Evolutionary conservation across 1,140 invertebrate genomes (phyloP).

Genomic region (Heliconius hermathena): DNA sequence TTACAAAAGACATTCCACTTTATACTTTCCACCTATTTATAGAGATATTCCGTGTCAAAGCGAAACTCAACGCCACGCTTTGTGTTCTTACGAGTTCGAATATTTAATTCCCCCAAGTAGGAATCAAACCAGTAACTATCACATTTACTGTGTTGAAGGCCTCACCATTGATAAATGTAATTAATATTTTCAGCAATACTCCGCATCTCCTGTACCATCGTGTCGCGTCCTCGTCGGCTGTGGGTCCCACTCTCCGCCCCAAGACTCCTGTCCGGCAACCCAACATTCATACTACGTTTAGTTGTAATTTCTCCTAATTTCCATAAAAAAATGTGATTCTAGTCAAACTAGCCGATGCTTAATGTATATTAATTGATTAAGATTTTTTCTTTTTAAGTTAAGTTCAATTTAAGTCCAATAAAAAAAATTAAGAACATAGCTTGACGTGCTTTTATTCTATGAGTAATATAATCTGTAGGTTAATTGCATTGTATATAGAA

Average conservation of each 20-base stretch:
- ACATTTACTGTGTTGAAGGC: no score
- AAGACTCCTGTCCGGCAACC: constrained; percentile 47
- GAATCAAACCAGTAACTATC: no score
- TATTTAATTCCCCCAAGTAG: no score
- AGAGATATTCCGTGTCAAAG: no score
- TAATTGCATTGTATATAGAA: neutral
- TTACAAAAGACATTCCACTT: no score
- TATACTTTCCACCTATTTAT: no score
- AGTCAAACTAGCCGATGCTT: constrained; percentile 45
- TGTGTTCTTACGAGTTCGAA: no score
- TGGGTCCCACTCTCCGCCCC: constrained; percentile 41
- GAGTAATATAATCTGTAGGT: neutral
- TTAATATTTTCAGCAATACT: constrained; percentile 52
- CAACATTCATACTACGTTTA: constrained; percentile 65
- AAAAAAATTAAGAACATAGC: neutral
- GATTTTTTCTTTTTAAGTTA: neutral
- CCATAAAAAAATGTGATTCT: constrained; percentile 34
- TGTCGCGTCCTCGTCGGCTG: constrained; percentile 60
- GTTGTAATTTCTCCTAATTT: neutral
- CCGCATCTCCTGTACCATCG: constrained; percentile 54
- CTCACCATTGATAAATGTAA: neutral
- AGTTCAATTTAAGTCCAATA: neutral
- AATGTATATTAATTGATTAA: neutral
- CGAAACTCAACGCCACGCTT: no score
- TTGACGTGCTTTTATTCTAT: neutral